These are phyloP conservation scores for Venturia canescens DNA, from an alignment of 1,140 invertebrate genomes.

Conservation along the genomic window DNA sequence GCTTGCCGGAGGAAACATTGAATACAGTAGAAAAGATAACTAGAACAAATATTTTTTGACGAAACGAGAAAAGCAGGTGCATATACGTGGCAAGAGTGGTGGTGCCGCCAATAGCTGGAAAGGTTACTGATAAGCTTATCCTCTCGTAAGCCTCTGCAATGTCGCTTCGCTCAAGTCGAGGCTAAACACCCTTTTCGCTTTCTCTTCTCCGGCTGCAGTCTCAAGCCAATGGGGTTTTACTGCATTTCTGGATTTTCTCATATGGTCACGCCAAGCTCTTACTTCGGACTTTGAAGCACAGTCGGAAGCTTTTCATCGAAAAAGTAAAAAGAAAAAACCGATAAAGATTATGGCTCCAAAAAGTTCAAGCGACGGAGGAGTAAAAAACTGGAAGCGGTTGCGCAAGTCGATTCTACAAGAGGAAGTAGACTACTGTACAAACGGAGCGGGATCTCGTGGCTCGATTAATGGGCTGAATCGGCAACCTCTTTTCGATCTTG, in stretches of 20 bases:
- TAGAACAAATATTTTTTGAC: constrained; percentile 17
- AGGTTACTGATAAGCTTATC: constrained; percentile 22
- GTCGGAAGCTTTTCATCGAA: neutral
- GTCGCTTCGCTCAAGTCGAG: neutral
- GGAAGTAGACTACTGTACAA: neutral
- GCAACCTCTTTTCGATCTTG: neutral
- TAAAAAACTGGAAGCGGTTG: neutral
- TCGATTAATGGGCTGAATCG: constrained; percentile 22
- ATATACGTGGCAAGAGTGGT: neutral
- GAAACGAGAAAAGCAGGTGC: constrained; percentile 14
- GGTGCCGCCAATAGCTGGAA: neutral
- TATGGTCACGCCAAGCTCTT: neutral
- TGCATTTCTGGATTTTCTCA: neutral
- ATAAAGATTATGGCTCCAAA: neutral
- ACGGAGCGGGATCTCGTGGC: neutral
- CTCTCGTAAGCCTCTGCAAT: neutral
- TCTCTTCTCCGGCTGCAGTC: neutral
- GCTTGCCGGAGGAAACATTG: neutral
- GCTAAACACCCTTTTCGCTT: neutral
- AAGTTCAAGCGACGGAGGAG: neutral
- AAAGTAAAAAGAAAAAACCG: neutral
- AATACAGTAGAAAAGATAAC: constrained; percentile 8
- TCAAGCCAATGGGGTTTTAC: too few species aligned
- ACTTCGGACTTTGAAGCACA: too few species aligned
- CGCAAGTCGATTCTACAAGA: neutral